Evolutionary conservation across 1,140 invertebrate species (phyloP), one percentile per base, ranked within the genome.

Genomic region (Drosophila saltans): DNA sequence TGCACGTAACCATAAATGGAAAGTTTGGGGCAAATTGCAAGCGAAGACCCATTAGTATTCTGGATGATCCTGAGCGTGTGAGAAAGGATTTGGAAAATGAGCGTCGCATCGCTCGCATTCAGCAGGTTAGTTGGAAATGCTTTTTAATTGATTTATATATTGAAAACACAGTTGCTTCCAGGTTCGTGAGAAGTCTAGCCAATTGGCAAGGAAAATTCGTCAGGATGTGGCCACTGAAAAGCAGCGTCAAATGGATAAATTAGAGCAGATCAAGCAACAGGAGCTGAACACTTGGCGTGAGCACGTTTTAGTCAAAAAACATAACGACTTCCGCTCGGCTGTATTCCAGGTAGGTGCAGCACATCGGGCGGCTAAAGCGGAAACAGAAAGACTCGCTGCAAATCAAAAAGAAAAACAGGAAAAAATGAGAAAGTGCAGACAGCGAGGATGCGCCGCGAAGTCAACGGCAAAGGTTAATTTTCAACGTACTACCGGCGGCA

Each of bases 141-240:
- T 26, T 52, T 10, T 10, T 9, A 26, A 26, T 52, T 4, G 21
- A 10, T 69, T 41, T 67, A 30, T 1, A 21, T 56, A 28, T 4
- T 16, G 48, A 55, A 48, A 65, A 9, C 3, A 1, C 7, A 21
- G 43, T 48, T 58, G 8, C 2, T 16, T 7, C 16, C 56, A 92
- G 91, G 91, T 92, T 39, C 90, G 91, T 2, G 76, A 91, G 57
- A 75, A 91, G 61, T 91, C 91, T 2, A 91, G 78, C 24, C 45
- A 67, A 16, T 33, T 92, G 45, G 88, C 91, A 5, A 60, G 67
- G 0, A 75, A 91, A 9, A 78, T 92, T 67, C 82, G 91, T 0
- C 41, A 90, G 55, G 81, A 85, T 3, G 85, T 92, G 1, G 66
- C 76, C 0, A 69, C 78, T 1, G 91, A 91, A 55, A 80, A 83